Evolutionary conservation across 37 sponge, comb jelly and placozoan species (phyloP).

Genomic region (Spongia lamella): DNA sequence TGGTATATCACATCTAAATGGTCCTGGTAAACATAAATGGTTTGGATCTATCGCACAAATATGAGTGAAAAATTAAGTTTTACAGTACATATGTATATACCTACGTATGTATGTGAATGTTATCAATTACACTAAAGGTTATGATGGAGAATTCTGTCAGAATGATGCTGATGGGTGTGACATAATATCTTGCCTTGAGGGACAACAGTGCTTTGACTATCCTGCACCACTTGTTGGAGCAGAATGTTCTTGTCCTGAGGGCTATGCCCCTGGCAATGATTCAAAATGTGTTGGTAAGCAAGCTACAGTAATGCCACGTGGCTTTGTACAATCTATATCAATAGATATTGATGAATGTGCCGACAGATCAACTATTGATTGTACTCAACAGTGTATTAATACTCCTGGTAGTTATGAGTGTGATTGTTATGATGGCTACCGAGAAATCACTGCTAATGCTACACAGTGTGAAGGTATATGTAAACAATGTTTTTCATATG

Average conservation of each 20-base stretch:
- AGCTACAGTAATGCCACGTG: background rate
- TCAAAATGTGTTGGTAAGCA: slow-evolving; percentile 57
- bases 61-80: no score
- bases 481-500: background rate
- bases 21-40: no score
- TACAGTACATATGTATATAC: no score
- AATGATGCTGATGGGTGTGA: slow-evolving; percentile 63
- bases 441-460: background rate
- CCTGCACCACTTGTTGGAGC: slow-evolving; percentile 51
- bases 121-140: slow-evolving; percentile 27
- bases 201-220: slow-evolving; percentile 49
- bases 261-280: slow-evolving; percentile 36
- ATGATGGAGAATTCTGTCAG: slow-evolving; percentile 48
- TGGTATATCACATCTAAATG: no score
- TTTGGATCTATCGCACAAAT: no score
- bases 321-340: slow-evolving; percentile 12
- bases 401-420: slow-evolving; percentile 41
- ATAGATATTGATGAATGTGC: slow-evolving; percentile 58
- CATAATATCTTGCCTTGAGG: slow-evolving; percentile 51
- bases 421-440: slow-evolving; percentile 37
- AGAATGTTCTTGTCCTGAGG: slow-evolving; percentile 58
- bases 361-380: slow-evolving; percentile 3
- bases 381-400: slow-evolving; percentile 62
- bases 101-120: no score
- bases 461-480: slow-evolving; percentile 38